phyloP scores from a whole-genome alignment of 2,113 vertebrate species.

The Chitala chitala region DNA sequence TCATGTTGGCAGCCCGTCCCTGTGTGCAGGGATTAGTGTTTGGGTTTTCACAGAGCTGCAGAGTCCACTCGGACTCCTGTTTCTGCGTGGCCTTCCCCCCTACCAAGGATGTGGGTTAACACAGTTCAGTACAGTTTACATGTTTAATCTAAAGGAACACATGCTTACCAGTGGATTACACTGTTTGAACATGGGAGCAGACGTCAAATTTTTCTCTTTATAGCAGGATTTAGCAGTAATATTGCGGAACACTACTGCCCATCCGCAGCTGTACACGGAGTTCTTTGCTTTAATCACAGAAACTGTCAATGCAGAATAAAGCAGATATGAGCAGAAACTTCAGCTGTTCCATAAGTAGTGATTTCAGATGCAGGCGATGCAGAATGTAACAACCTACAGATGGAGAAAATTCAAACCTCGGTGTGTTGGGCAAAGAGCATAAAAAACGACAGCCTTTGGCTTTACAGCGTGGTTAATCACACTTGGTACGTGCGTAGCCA shows the following conservation, averaged over 20 bases:
- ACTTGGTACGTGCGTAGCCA: no score
- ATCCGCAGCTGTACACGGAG: no score
- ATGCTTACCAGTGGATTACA: conserved; percentile 45
- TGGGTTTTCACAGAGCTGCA: conserved; percentile 51
- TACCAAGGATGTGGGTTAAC: conserved; percentile 40
- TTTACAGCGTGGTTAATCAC: no score
- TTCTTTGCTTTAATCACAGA: no score
- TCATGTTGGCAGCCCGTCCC: conserved; percentile 52
- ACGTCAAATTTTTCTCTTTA: conserved; percentile 28
- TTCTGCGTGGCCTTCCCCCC: conserved; percentile 45
- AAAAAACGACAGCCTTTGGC: no score
- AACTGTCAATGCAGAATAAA: background rate
- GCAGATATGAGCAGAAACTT: no score
- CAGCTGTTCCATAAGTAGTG: no score
- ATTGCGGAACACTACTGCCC: background rate
- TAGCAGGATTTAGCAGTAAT: background rate
- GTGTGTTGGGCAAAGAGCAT: no score
- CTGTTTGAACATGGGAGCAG: conserved; percentile 50
- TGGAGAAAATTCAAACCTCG: no score
- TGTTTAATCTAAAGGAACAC: conserved; percentile 51
- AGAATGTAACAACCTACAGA: no score
- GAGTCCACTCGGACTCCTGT: conserved; percentile 45
- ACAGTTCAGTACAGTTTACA: conserved; percentile 34
- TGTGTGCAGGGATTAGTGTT: conserved; percentile 62
- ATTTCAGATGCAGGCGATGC: no score